Percentiles rank a stretch among this genome's conserved stretches.
phyloP scores from a whole-genome alignment of 2,888 invertebrate species.

The Lasioglossum malachurum region DNA sequence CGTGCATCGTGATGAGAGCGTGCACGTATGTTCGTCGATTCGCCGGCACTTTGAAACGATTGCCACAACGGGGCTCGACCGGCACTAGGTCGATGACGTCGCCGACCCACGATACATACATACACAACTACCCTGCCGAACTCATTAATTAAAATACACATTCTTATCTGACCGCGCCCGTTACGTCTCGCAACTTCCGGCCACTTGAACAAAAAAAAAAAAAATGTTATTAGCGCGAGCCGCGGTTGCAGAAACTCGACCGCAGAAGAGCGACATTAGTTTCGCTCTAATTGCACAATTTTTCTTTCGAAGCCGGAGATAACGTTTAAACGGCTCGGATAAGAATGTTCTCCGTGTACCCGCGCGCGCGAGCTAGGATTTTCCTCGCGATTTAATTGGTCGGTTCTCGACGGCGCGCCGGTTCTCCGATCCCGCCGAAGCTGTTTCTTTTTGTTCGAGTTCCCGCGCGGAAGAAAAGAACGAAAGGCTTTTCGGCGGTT shows the following conservation, averaged over 20 bases:
- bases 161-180: slow-evolving; percentile 64
- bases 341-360: slow-evolving; percentile 14
- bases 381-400: slow-evolving; percentile 24
- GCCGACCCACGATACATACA: slow-evolving; percentile 8
- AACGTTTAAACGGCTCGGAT: slow-evolving; percentile 25
- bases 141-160: slow-evolving; percentile 62
- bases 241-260: slow-evolving; percentile 39
- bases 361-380: not conserved
- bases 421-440: not conserved
- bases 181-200: slow-evolving; percentile 30
- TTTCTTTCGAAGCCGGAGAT: slow-evolving; percentile 23
- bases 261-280: slow-evolving; percentile 41
- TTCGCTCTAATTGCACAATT: slow-evolving; percentile 53
- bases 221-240: slow-evolving; percentile 23
- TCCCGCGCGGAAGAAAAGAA: not conserved
- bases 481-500: not conserved
- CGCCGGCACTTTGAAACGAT: slow-evolving; percentile 57
- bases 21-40: not conserved
- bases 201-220: slow-evolving; percentile 40
- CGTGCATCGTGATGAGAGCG: not conserved
- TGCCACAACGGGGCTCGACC: slow-evolving; percentile 31
- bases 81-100: slow-evolving; percentile 55
- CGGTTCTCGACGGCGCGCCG: not conserved
- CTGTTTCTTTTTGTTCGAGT: not conserved
- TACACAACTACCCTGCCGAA: slow-evolving; percentile 36